A percentile compares a stretch with the other conserved stretches of the same genome.
Evolutionary conservation across 2,113 vertebrate genomes (phyloP).

Genomic region (Asarcornis scutulata): DNA sequence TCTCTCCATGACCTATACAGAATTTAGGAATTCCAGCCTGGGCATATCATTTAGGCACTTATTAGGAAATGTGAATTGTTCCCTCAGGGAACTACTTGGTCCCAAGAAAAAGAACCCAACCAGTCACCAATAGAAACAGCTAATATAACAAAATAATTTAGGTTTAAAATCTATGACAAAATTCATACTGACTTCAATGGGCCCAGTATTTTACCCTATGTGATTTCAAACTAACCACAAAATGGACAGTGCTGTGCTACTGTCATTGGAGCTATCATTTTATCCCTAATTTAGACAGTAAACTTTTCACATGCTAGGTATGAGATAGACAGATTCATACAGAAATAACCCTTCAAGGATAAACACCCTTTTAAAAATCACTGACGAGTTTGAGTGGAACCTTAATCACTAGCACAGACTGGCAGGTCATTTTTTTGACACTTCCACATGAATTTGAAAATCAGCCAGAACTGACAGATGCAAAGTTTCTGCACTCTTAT

Average conservation of each 20-base stretch:
- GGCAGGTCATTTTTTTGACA: conserved; percentile 74
- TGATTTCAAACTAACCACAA: neutral
- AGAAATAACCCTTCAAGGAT: conserved; percentile 76
- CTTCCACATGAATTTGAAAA: conserved; percentile 74
- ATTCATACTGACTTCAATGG: neutral
- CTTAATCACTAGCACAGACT: conserved; percentile 72
- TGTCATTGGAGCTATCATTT: conserved; percentile 37
- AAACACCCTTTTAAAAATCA: conserved; percentile 71
- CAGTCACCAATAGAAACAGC: neutral
- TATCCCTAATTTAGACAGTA: conserved; percentile 31
- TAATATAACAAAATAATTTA: neutral
- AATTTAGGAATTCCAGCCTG: neutral
- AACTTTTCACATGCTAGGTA: conserved; percentile 39
- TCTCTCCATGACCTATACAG: neutral
- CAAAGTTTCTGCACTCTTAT: conserved; percentile 69
- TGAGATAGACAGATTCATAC: conserved; percentile 64
- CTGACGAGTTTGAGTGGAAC: conserved; percentile 60
- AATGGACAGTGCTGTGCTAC: neutral
- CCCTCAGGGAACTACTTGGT: neutral
- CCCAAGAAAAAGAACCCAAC: rapidly evolving
- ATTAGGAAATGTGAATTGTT: neutral
- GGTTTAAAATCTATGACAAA: neutral
- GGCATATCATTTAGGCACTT: neutral
- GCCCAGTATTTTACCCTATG: neutral
- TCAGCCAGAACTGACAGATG: conserved; percentile 74